Conservation (phyloP, 2,113 vertebrate species). For the Haliaeetus leucogaster region DNA sequence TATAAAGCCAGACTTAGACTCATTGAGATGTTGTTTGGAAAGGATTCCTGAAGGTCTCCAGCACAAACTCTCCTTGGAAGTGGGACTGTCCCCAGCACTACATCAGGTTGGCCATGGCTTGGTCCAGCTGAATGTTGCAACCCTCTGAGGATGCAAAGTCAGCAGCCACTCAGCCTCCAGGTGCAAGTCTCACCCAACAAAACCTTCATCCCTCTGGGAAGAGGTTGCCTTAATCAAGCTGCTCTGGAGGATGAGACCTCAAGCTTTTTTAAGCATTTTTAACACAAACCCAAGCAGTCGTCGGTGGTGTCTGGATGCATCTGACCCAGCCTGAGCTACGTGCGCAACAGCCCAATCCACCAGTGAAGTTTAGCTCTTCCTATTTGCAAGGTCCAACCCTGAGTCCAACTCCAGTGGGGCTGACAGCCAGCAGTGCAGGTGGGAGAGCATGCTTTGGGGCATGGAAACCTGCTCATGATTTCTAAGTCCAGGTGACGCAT, state of each 20-base stretch:
- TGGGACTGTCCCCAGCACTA: background rate
- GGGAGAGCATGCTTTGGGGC: background rate
- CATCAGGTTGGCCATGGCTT: background rate
- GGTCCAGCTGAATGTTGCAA: background rate
- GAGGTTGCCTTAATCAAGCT: background rate
- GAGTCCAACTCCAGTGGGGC: background rate
- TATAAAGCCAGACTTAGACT: background rate
- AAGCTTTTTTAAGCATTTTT: background rate
- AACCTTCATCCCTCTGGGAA: background rate
- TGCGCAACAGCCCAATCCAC: background rate
- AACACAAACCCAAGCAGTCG: background rate
- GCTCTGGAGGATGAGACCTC: background rate
- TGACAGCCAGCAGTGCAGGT: background rate
- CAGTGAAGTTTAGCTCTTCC: background rate
- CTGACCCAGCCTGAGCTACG: background rate
- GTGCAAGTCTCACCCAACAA: background rate
- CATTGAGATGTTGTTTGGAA: background rate
- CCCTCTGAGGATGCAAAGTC: background rate
- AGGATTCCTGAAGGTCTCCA: background rate
- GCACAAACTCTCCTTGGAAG: background rate
- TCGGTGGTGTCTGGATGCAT: background rate
- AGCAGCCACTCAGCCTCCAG: background rate
- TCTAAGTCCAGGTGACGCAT: background rate
- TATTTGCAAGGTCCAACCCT: background rate
- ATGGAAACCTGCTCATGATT: background rate